Conservation (phyloP, 2,888 invertebrate genomes). For the Hypena proboscidalis region DNA sequence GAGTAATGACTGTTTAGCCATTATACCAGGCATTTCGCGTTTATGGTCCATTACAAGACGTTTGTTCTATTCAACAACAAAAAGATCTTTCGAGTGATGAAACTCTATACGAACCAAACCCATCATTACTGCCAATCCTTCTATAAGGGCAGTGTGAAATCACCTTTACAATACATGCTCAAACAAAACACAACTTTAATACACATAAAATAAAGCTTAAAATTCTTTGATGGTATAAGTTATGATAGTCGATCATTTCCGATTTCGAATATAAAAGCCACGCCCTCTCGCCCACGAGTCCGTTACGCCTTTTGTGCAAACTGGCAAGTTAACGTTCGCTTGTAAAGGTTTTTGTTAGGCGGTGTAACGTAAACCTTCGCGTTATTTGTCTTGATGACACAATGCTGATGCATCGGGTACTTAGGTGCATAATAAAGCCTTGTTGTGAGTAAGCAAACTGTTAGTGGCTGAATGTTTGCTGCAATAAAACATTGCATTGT, state of each 20-base stretch:
- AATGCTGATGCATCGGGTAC: not conserved
- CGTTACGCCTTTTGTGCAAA: conserved; percentile 43
- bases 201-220: conserved; percentile 11
- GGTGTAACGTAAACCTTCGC: conserved; percentile 25
- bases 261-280: conserved; percentile 52
- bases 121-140: conserved; percentile 69
- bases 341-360: conserved; percentile 18
- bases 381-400: not conserved
- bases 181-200: conserved; percentile 29
- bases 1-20: conserved; percentile 8
- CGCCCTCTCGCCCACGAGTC: conserved; percentile 52
- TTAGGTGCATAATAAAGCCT: not conserved
- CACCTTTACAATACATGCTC: conserved; percentile 23
- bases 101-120: conserved; percentile 46
- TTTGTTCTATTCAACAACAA: conserved; percentile 27
- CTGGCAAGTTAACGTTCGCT: conserved; percentile 21
- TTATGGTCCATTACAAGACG: conserved; percentile 21
- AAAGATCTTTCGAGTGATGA: conserved; percentile 42
- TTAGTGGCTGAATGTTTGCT: not conserved
- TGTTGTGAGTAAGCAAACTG: not conserved
- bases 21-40: conserved; percentile 10
- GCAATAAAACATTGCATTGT: not conserved
- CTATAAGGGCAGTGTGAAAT: conserved; percentile 39
- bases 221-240: conserved; percentile 22
- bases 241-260: conserved; percentile 65